Conservation (phyloP, 1,140 invertebrate genomes). For the Cydia fagiglandana region DNA sequence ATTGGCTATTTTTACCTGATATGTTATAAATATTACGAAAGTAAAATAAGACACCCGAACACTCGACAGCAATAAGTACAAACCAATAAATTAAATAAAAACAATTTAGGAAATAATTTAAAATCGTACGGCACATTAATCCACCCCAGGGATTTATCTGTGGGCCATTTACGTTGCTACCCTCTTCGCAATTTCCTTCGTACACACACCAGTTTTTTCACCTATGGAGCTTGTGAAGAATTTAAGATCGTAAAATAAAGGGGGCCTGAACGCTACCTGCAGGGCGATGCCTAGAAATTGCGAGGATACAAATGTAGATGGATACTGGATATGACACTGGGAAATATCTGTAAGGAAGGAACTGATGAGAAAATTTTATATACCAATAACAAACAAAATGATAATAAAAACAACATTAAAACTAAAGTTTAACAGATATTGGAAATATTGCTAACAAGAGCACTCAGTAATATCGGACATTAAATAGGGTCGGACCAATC, state of each 20-base stretch:
- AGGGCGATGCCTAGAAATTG: conserved; percentile 48
- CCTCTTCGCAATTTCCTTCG: conserved; percentile 52
- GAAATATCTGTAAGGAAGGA: too few relatives aligned
- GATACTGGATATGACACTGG: conserved; percentile 33
- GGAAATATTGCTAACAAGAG: not conserved
- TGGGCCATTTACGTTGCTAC: conserved; percentile 44
- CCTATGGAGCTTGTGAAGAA: conserved; percentile 70
- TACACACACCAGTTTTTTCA: conserved; percentile 59
- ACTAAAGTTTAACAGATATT: too few relatives aligned
- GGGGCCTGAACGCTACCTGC: conserved; percentile 48
- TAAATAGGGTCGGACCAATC: too few relatives aligned
- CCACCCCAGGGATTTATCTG: conserved; percentile 36
- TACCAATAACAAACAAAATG: too few relatives aligned
- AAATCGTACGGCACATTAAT: conserved; percentile 55
- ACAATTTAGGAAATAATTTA: conserved; percentile 31
- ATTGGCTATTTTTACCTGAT: not conserved
- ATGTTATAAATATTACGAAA: not conserved
- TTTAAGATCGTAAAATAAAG: conserved; percentile 77
- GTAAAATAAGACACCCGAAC: not conserved
- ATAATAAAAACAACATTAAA: too few relatives aligned
- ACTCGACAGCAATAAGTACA: not conserved
- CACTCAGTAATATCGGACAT: too few relatives aligned
- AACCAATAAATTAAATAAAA: conserved; percentile 27
- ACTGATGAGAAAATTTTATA: too few relatives aligned
- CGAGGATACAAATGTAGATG: conserved; percentile 34